These are phyloP conservation scores for Clivina fossor DNA, from an alignment of 2,888 invertebrate species.

Conservation along the genomic window DNA sequence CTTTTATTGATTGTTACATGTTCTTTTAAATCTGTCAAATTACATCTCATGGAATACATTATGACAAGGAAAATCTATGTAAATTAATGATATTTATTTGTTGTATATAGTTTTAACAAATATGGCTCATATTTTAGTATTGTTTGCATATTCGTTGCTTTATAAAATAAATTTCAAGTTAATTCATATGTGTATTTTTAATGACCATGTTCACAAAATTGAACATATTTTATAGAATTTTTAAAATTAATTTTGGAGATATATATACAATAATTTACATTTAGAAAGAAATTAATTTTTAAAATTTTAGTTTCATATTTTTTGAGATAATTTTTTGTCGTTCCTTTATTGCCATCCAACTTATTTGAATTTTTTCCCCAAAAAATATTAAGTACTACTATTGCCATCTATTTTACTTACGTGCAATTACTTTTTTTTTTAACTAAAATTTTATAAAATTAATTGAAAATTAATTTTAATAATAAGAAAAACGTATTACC, in stretches of 20 bases:
- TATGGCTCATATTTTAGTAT: slow-evolving; percentile 21
- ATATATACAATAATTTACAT: no score
- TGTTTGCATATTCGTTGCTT: slow-evolving; percentile 25
- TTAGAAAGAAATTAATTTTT: no score
- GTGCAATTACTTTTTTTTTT: no score
- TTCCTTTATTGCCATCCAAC: no score
- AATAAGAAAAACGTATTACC: no score
- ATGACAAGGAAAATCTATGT: slow-evolving; percentile 9
- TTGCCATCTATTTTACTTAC: no score
- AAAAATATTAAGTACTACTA: no score
- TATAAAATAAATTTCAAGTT: slow-evolving; percentile 25
- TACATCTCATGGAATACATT: slow-evolving; percentile 13
- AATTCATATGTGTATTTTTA: not conserved
- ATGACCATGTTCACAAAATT: not conserved
- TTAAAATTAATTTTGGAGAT: not conserved
- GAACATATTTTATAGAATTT: not conserved
- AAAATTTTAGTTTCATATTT: no score
- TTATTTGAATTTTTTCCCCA: no score
- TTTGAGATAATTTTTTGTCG: no score
- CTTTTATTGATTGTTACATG: slow-evolving; percentile 9
- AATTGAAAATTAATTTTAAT: no score
- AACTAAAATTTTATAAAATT: no score
- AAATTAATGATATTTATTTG: slow-evolving; percentile 24
- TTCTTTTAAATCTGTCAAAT: slow-evolving; percentile 1
- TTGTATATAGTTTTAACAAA: slow-evolving; percentile 21